Conservation (phyloP, 2,888 invertebrate genomes). For the Polydrusus cervinus region DNA sequence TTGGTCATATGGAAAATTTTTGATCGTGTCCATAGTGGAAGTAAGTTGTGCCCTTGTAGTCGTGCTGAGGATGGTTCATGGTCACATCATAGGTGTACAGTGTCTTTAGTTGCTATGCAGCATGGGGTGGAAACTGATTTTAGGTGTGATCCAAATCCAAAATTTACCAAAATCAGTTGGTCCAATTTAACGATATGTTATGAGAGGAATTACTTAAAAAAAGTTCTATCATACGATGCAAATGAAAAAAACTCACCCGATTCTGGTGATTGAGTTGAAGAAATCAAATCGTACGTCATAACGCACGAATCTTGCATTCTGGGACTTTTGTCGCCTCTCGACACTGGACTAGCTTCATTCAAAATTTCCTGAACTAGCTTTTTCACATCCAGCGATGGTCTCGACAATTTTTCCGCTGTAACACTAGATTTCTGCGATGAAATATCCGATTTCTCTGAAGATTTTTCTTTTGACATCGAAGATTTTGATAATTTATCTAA, state of each 20-base stretch:
- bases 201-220: too few species aligned
- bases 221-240: too few species aligned
- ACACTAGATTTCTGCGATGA: neutral
- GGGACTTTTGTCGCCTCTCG: slow-evolving; percentile 66
- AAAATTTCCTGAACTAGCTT: slow-evolving; percentile 69
- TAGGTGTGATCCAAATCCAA: too few species aligned
- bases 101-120: too few species aligned
- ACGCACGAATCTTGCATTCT: slow-evolving; percentile 68
- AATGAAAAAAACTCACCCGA: slow-evolving; percentile 59
- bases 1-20: too few species aligned
- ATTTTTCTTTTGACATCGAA: neutral
- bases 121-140: too few species aligned
- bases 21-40: too few species aligned
- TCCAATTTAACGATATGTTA: too few species aligned
- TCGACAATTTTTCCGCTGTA: slow-evolving; percentile 4
- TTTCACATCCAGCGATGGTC: slow-evolving; percentile 62
- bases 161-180: slow-evolving; percentile 4
- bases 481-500: neutral
- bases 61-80: too few species aligned
- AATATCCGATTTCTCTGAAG: neutral
- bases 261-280: slow-evolving; percentile 65
- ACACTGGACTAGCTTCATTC: slow-evolving; percentile 62
- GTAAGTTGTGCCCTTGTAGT: too few species aligned
- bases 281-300: slow-evolving; percentile 68
- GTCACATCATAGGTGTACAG: too few species aligned